Evolutionary conservation across 1,140 invertebrate species (phyloP), one percentile per base, ranked within the genome.

Genomic region (Diorhabda sublineata): DNA sequence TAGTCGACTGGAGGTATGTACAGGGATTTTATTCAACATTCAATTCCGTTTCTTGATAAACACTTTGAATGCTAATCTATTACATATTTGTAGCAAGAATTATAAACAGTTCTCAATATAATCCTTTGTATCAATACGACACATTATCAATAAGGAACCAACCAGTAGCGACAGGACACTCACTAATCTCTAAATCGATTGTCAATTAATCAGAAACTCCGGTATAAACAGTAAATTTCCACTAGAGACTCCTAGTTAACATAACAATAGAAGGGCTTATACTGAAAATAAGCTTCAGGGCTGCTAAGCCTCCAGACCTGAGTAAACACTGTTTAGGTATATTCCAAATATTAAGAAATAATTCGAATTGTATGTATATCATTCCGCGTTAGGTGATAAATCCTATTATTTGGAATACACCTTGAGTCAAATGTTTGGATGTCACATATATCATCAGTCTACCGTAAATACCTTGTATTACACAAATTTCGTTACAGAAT

Each of bases 171-270:
- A 43, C 62, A 64, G 9, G 62, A 64, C 47, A 47, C 44, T 45
- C 42, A 11, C 11, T 64, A 64, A 64, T 64, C 62, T 45, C 47
- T 26, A 64, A 64, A 64, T 64, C 62, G 62, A 64, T 64, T 11
- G 44, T 45, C 62, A 9, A 64, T 64, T 44, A 64, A 64, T 64
- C 42, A 64, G n/a, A 9, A 45, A 26, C 45, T 64, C 3, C 43
- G 45, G 9, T 6, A 41, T n/a, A 64, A 47, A 64, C 62, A 64
- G 42, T 45, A 45, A 64, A 64, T 64, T 64, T 64, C 62, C 11
- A 8, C 59, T 5, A 42, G 26, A 43, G 11, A 7, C 9, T 61
- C 43, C 45, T 45, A 43, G n/a, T 64, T 64, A 64, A 64, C 62
- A 64, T 64, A 9, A 64, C 62, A 64, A 64, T 64, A 43, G 62